Percentiles rank a stretch among this genome's conserved stretches.
phyloP scores from a whole-genome alignment of 2,888 invertebrate species.

The Enchytraeus crypticus region DNA sequence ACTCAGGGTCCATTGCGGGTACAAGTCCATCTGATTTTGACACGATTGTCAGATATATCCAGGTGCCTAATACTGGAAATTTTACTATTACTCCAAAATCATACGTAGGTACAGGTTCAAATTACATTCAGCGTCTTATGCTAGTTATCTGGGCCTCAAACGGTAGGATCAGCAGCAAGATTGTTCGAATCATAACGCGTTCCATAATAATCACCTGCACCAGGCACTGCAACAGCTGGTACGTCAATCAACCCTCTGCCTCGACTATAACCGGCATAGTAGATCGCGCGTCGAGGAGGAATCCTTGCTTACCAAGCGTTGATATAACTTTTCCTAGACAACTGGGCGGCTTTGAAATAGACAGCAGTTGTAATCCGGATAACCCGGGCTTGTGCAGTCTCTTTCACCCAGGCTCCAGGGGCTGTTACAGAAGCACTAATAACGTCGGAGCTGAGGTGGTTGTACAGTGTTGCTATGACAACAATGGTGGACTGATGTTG shows the following conservation, averaged over 20 bases:
- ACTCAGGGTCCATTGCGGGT: too few relatives aligned
- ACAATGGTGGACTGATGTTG: not conserved
- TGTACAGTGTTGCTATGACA: slow-evolving; percentile 14
- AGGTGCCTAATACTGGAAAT: not conserved
- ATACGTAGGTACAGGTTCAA: too few relatives aligned
- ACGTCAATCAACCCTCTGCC: not conserved
- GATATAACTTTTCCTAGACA: slow-evolving; percentile 1
- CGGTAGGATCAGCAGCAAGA: not conserved
- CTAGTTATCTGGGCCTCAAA: too few relatives aligned
- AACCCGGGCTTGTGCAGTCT: not conserved
- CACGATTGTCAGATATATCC: too few relatives aligned
- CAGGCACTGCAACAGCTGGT: slow-evolving; percentile 2
- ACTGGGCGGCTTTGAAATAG: not conserved
- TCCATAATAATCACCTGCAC: not conserved
- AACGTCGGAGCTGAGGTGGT: not conserved
- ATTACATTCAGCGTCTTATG: too few relatives aligned
- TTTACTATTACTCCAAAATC: not conserved
- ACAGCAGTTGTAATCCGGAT: slow-evolving; percentile 4
- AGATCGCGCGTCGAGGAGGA: slow-evolving; percentile 1
- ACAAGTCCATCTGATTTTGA: too few relatives aligned
- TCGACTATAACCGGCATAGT: not conserved
- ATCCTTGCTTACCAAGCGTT: slow-evolving; percentile 7
- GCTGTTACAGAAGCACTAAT: slow-evolving; percentile 11
- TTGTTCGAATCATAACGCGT: not conserved
- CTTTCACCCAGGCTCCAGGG: slow-evolving; percentile 2